Base-by-base conservation (phyloP, 2,797 vertebrate species). In the Urocyon cinereoargenteus region DNA sequence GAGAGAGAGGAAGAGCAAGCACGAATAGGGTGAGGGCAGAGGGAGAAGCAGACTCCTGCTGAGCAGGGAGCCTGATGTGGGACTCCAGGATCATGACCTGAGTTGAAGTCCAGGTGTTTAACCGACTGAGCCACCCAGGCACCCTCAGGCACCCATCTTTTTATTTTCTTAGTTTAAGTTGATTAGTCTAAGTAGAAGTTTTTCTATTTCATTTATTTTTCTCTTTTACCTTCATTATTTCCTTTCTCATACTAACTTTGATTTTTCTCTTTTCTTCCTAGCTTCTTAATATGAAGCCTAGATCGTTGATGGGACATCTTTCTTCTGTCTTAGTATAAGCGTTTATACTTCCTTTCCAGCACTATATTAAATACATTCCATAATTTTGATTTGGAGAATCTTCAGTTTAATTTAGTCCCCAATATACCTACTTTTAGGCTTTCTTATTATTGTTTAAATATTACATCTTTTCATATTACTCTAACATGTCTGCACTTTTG, bases 171-270 rank as follows among this genome's bases (percentile, higher is more conserved):
- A 72, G 24, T 73, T 34, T 93, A 36, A 16, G 10, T 22, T 77
- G 51, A 84, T 72, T 72, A 86, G 24, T 68, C 26, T 64, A 66
- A 22, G 15, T 82, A 95, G 66, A 94, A 9, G 28, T 79, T 64
- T 91, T 95, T 86, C 68, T 55, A 51, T 62, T 64, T 83, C 34
- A 49, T 45, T 91, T 49, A 88, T 73, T 91, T 91, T 79, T 91
- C 68, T 45, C 16, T 70, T 82, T 94, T 55, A 0, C 70, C 45
- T 86, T 93, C 59, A 78, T 86, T 83, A 78, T 82, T 87, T 86
- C 6, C 31, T 93, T 64, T 78, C 72, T 93, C 84, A 45, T 14
- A 53, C 22, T 51, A 90, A 70, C 83, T 79, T 96, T 87, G 18
- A 66, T 57, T 96, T 95, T 55, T 95, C 21, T 82, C 31, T 84